phyloP scores from a whole-genome alignment of 2,888 invertebrate genomes.

The Limnephilus lunatus region DNA sequence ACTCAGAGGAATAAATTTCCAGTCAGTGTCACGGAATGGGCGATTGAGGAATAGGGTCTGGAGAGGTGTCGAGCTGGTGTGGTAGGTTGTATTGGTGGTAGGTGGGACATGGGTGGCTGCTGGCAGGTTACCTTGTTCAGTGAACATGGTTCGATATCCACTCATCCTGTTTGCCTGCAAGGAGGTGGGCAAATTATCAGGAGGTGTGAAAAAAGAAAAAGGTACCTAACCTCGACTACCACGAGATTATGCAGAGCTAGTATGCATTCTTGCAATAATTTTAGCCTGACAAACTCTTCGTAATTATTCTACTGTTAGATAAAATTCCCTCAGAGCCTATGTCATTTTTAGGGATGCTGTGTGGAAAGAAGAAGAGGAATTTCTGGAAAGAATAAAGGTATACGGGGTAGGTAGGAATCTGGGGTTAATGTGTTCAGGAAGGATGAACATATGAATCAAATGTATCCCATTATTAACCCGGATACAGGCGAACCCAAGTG shows the following conservation, averaged over 20 bases:
- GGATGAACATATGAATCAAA: no score
- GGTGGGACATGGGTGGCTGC: neutral
- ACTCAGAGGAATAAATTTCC: neutral
- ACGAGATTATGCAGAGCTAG: neutral
- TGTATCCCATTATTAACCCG: no score
- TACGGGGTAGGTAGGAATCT: no score
- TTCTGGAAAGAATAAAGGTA: no score
- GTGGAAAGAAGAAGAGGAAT: no score
- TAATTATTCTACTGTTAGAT: neutral
- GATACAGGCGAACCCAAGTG: no score
- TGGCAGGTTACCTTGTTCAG: neutral
- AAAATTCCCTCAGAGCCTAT: no score
- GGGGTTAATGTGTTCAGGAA: no score
- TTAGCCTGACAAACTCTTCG: neutral
- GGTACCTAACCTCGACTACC: neutral
- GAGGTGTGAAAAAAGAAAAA: neutral
- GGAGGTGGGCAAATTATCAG: neutral
- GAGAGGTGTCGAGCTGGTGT: neutral
- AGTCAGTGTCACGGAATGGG: conserved; percentile 13
- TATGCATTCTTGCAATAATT: neutral
- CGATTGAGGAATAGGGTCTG: neutral
- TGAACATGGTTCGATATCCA: neutral
- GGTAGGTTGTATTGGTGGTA: neutral
- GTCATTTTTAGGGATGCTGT: no score
- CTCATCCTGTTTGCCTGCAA: neutral